These are phyloP conservation scores for Brachyistius frenatus DNA, from an alignment of 2,113 vertebrate genomes.

Conservation along the genomic window DNA sequence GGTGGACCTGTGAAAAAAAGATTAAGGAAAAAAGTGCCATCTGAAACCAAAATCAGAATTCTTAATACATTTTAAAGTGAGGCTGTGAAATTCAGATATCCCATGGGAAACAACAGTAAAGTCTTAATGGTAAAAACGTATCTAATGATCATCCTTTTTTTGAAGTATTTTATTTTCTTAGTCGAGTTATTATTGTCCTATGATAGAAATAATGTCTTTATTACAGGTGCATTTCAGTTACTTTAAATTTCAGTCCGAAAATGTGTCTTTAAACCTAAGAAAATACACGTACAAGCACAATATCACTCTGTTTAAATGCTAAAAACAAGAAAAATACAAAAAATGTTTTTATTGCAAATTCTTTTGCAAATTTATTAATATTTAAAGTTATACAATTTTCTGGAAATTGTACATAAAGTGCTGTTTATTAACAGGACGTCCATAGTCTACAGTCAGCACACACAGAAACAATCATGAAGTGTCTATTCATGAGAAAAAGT, in stretches of 20 bases:
- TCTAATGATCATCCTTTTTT: not conserved
- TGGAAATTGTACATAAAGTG: conserved; percentile 57
- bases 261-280: not conserved
- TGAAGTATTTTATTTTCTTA: not conserved
- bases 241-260: not conserved
- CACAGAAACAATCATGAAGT: conserved; percentile 25
- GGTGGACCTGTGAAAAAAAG: no score
- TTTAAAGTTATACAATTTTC: conserved; percentile 33
- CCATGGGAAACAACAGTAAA: no score
- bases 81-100: no score
- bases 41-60: no score
- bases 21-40: no score
- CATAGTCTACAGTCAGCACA: conserved; percentile 10
- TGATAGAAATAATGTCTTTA: not conserved
- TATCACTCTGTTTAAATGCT: not conserved
- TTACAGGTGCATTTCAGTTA: not conserved
- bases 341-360: conserved; percentile 27
- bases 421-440: conserved; percentile 45
- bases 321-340: not conserved
- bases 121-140: not conserved
- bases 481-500: conserved; percentile 15
- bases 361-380: conserved; percentile 39
- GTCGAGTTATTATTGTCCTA: not conserved
- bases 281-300: not conserved
- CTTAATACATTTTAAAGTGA: no score